These are phyloP conservation scores for Argyrosomus regius DNA, from an alignment of 2,797 vertebrate genomes.

Conservation along the genomic window DNA sequence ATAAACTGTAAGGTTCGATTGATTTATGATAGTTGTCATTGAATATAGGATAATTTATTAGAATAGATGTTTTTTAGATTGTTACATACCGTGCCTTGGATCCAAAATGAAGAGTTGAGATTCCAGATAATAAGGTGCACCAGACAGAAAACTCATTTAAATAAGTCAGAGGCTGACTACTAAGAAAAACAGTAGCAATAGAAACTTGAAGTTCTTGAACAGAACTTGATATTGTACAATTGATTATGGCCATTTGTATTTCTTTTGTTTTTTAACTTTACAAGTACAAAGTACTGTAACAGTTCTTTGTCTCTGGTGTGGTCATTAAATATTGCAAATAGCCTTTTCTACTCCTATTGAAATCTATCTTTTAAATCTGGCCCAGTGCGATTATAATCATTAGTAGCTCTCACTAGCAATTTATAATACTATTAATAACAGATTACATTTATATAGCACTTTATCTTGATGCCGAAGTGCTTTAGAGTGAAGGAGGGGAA, in stretches of 20 bases:
- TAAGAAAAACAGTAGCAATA: background rate
- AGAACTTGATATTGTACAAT: background rate
- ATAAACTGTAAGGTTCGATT: too few species aligned
- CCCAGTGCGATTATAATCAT: background rate
- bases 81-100: background rate
- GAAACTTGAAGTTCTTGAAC: background rate
- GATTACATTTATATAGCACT: too few species aligned
- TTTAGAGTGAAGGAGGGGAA: too few species aligned
- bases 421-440: background rate
- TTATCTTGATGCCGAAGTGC: too few species aligned
- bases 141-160: background rate
- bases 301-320: background rate
- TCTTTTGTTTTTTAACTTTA: background rate
- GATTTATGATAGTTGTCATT: too few species aligned
- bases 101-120: background rate
- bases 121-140: background rate
- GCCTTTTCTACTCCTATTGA: background rate
- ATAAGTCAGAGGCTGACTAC: background rate
- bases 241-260: background rate
- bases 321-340: background rate
- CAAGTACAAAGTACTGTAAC: background rate
- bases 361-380: background rate
- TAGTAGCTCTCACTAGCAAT: background rate
- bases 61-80: background rate
- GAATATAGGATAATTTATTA: too few species aligned